A percentile compares a stretch with the other conserved stretches of the same genome.
Evolutionary conservation across 2,888 invertebrate species (phyloP).

Genomic region (Eupithecia inturbata): DNA sequence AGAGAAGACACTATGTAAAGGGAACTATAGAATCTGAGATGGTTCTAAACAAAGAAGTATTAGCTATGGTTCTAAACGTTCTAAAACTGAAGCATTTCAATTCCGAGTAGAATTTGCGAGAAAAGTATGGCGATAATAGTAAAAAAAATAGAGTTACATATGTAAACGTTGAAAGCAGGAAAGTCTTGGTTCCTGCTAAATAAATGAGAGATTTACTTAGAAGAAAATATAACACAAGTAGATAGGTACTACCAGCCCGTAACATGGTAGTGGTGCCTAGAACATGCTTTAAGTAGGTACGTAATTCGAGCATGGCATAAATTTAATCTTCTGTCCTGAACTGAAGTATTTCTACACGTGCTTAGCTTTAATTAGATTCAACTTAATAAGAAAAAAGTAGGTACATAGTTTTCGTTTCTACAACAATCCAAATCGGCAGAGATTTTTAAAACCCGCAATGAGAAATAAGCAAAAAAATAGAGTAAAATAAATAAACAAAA

Average conservation of each 20-base stretch:
- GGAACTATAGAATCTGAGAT: slow-evolving; percentile 7
- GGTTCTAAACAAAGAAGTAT: not conserved
- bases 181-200: not conserved
- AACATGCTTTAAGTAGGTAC: not conserved
- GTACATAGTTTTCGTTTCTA: not conserved
- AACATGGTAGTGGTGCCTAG: not conserved
- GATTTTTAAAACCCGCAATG: not conserved
- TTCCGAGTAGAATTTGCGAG: not conserved
- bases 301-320: not conserved
- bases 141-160: not conserved
- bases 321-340: not conserved
- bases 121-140: not conserved
- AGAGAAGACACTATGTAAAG: slow-evolving; percentile 15
- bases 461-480: not conserved
- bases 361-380: not conserved
- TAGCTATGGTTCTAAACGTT: no score
- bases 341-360: not conserved
- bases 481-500: not conserved
- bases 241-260: not conserved
- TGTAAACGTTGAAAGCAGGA: not conserved
- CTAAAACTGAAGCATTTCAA: not conserved
- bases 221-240: not conserved
- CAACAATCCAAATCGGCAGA: not conserved
- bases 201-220: not conserved
- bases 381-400: not conserved